Conservation (phyloP, 1,140 invertebrate species). For the Drosophila repletoides region DNA sequence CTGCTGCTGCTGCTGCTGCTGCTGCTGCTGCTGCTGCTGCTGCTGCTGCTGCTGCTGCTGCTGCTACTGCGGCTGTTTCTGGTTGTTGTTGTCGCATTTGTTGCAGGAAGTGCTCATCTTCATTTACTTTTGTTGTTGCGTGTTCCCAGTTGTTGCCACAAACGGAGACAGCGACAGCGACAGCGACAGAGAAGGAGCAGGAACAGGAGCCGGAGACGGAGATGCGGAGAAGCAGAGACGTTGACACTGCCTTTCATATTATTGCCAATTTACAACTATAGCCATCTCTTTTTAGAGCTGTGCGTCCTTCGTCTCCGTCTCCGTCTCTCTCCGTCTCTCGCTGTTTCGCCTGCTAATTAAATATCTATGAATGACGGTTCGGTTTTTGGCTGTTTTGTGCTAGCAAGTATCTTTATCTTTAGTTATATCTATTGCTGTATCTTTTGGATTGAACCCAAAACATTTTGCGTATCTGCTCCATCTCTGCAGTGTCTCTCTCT, state of each 20-base stretch:
- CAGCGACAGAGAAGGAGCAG: too few species aligned
- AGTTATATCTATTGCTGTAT: conserved; percentile 13
- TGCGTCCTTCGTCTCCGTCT: neutral
- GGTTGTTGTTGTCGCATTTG: conserved; percentile 66
- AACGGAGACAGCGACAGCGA: too few species aligned
- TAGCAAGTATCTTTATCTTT: conserved; percentile 5
- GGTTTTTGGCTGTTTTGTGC: conserved; percentile 13
- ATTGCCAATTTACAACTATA: conserved; percentile 73
- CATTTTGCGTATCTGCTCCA: too few species aligned
- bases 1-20: neutral
- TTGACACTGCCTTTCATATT: conserved; percentile 41
- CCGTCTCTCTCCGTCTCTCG: neutral
- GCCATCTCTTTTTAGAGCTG: too few species aligned
- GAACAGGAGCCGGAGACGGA: too few species aligned
- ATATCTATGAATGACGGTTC: conserved; percentile 81
- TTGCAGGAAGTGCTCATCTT: conserved; percentile 80
- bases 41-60: conserved; percentile 12
- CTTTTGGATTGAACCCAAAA: conserved; percentile 18
- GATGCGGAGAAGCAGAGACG: conserved; percentile 12
- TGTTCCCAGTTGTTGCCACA: conserved; percentile 12
- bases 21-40: conserved; percentile 6
- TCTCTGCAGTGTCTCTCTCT: neutral
- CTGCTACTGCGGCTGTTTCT: conserved; percentile 15
- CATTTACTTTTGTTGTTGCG: conserved; percentile 70
- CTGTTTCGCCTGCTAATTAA: conserved; percentile 71